A percentile compares a stretch with the other conserved stretches of the same genome.
phyloP scores from a whole-genome alignment of 2,888 invertebrate genomes.

The Acanthacorydalis orientalis region DNA sequence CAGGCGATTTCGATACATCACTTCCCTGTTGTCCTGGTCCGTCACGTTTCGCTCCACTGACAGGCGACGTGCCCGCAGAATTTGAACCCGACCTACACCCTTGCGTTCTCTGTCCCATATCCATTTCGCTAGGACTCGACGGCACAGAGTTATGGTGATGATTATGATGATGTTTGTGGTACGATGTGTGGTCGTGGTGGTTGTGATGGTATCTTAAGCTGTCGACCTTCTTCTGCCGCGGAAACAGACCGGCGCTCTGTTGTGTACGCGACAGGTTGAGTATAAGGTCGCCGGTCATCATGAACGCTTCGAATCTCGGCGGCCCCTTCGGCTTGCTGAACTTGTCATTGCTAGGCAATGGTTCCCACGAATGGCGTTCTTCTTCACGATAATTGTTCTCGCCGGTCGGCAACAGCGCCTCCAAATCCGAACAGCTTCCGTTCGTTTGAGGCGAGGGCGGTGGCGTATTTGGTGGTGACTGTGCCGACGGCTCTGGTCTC shows the following conservation, averaged over 20 bases:
- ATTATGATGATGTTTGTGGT: constrained; percentile 18
- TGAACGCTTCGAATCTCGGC: constrained; percentile 76
- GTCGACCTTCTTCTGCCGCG: constrained; percentile 40
- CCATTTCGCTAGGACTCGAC: constrained; percentile 48
- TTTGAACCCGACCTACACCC: constrained; percentile 26
- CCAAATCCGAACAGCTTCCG: constrained; percentile 36
- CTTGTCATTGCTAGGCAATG: constrained; percentile 26
- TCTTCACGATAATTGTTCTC: constrained; percentile 27
- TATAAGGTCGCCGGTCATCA: constrained; percentile 96
- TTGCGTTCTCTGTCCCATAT: constrained; percentile 33
- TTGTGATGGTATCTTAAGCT: constrained; percentile 35
- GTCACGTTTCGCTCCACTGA: constrained; percentile 33
- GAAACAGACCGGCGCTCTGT: constrained; percentile 42
- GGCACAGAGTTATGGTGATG: constrained; percentile 44
- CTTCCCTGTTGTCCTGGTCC: constrained; percentile 9
- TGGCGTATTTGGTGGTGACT: constrained; percentile 21
- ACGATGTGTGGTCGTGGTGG: constrained; percentile 29
- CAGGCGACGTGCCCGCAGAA: constrained; percentile 35
- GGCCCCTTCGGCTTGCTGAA: constrained; percentile 16
- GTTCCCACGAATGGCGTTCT: constrained; percentile 35
- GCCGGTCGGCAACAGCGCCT: constrained; percentile 22
- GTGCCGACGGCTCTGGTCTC: constrained; percentile 10
- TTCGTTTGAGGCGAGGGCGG: constrained; percentile 29
- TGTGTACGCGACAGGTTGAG: constrained; percentile 78
- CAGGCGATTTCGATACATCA: constrained; percentile 2